Percentiles rank a stretch among this genome's conserved stretches.
Evolutionary conservation across 2,797 vertebrate species (phyloP).

Genomic region (Numenius phaeopus): DNA sequence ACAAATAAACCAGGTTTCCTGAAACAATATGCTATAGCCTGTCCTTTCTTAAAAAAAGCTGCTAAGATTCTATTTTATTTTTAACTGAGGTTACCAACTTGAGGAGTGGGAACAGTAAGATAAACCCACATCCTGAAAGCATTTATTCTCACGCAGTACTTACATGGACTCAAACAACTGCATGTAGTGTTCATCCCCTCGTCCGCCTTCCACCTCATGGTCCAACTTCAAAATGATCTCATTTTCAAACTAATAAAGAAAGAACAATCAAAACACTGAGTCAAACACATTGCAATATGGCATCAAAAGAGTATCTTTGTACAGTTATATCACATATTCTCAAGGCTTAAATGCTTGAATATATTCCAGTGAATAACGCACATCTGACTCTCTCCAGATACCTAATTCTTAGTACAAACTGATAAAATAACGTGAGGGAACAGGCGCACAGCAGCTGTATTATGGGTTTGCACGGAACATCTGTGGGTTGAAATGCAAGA

Average conservation of each 20-base stretch:
- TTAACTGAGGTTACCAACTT: not conserved
- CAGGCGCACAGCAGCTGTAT: not conserved
- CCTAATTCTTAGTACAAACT: not conserved
- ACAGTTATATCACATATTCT: not conserved
- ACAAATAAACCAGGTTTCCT: not conserved
- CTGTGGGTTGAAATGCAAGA: not conserved
- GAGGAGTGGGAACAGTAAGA: not conserved
- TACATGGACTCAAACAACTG: constrained; percentile 94
- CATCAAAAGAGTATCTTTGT: not conserved
- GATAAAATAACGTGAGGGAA: not conserved
- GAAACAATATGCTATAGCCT: not conserved
- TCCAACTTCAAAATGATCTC: constrained; percentile 98
- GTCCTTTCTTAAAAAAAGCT: not conserved
- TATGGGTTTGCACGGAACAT: not conserved
- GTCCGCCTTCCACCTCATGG: constrained; percentile 98
- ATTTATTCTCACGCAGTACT: constrained; percentile 32
- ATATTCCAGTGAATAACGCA: not conserved
- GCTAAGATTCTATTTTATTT: not conserved
- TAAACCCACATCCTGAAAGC: not conserved
- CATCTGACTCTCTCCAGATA: not conserved
- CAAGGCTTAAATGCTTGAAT: not conserved
- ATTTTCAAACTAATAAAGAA: constrained; percentile 90
- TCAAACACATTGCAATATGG: not conserved
- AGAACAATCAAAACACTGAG: not conserved
- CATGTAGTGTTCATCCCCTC: constrained; percentile 95